Conservation (phyloP, 2,113 vertebrate species). For the Phylloscopus whistleri region DNA sequence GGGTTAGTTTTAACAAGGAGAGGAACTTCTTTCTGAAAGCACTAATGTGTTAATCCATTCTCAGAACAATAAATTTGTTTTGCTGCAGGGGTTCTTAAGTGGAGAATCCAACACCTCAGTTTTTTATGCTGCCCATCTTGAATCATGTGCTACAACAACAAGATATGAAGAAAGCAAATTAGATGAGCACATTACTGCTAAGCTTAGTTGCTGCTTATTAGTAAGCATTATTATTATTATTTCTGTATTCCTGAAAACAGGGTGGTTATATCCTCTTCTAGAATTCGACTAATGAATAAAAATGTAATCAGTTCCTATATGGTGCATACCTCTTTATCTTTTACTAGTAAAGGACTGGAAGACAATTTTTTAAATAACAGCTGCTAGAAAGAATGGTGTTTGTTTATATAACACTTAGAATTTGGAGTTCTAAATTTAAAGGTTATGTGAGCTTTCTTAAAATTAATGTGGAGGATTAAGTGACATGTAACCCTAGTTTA, state of each 20-base stretch:
- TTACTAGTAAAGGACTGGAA: background rate
- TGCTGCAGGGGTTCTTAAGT: background rate
- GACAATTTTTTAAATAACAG: background rate
- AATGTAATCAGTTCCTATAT: background rate
- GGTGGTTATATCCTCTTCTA: rapidly evolving
- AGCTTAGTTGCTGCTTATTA: background rate
- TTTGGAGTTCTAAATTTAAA: background rate
- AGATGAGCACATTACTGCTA: background rate
- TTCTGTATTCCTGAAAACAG: background rate
- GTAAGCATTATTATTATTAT: background rate
- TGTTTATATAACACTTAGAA: background rate
- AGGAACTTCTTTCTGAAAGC: background rate
- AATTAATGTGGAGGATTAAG: background rate
- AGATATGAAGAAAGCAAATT: background rate
- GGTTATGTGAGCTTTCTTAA: background rate
- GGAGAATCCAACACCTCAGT: background rate
- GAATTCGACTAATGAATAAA: background rate
- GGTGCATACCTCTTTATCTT: background rate
- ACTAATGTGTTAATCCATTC: background rate
- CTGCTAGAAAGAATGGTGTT: background rate
- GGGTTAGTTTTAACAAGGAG: background rate
- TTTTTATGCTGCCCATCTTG: background rate
- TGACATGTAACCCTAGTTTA: background rate
- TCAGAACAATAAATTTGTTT: background rate
- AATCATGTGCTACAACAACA: background rate